Base-by-base conservation (phyloP, 64 coral and sea anemone genomes). In the Catalaphyllia jardinei region DNA sequence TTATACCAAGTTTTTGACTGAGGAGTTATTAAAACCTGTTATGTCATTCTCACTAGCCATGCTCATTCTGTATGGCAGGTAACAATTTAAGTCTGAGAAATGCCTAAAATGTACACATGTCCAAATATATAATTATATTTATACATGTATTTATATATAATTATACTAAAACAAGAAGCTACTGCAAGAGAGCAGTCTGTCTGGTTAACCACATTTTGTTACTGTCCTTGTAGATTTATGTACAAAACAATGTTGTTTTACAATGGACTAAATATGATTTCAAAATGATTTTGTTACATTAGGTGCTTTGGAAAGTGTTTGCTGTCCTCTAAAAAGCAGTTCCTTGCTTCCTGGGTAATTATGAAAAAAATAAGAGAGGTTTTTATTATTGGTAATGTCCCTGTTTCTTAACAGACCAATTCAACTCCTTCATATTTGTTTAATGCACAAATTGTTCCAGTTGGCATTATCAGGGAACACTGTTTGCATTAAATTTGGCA, bases 341-440 rank as follows among this genome's bases (percentile, higher is more conserved):
- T 85, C 81, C 42, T n/a, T 85, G 81, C 81, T 16, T 85, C 86
- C 18, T 88, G 86, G 74, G 74, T 77, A 60, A 46, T 46, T 46
- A 46, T 46, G 42, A 46, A 46, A 0, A 46, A 46, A 1, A 35
- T 46, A 6, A 46, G 3, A 46, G 4, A 46, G 38, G 38, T 39
- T 46, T 46, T 46, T 46, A 46, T 46, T 46, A 46, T 46, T 46
- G 42, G 42, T 46, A 46, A 46, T 46, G 42, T 46, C 38, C 42
- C 42, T 46, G 42, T 46, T 46, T 46, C 42, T 46, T 46, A 46
- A 46, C 42, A 46, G 42, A 46, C 42, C 42, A 46, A 7, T 46
- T 46, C 42, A 46, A 46, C 42, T 46, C 42, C 42, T 46, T 3
- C 7, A 8, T 46, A 5, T 6, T 46, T 46, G 38, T 39, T 39